Base-by-base conservation (phyloP, 1,140 invertebrate species). In the Camponotus floridanus region DNA sequence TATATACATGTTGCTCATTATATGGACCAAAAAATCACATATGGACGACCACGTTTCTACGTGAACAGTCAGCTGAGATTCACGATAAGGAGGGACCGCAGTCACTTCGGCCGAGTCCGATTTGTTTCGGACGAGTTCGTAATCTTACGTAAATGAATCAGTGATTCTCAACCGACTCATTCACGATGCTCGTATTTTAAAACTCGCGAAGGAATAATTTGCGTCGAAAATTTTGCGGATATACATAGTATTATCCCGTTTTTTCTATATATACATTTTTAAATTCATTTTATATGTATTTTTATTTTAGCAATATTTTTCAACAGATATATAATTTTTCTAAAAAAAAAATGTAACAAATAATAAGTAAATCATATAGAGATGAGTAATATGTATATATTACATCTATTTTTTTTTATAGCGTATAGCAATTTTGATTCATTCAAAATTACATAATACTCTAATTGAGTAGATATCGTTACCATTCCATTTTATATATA, bases 81-180 rank as follows among this genome's bases (percentile, higher is more conserved):
- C 13, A 4, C 13, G 57, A 45, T 33, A 21, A 31, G 21, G 5
- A 6, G 15, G 2, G 15, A 26, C 21, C 15, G 15, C 21, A 36
- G 6, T n/a, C 9, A 33, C 21, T 59, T 62, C 74, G 39, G 39
- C 26, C 36, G 7, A 31, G 36, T 78, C 26, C 57, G 73, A 42
- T 55, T 13, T 2, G 9, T 31, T 55, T 55, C 31, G 48, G 18
- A 55, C 15, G 4, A 9, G 8, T 55, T 13, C 9, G 48, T 67
- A 31, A 55, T 36, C 18, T 36, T 74, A 26, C 31, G 62, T 65
- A 78, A 78, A 74, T 45, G n/a, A 64, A 39, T 5, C 33, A 65
- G 64, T 8, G 64, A n/a, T 36, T 39, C 64, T 65, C 64, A 65
- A 39, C 64, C 18, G 4, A 0, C 15, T 51, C 4, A 15, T 6